phyloP scores from a whole-genome alignment of 2,888 invertebrate species.

The Drosophila tanythrix region DNA sequence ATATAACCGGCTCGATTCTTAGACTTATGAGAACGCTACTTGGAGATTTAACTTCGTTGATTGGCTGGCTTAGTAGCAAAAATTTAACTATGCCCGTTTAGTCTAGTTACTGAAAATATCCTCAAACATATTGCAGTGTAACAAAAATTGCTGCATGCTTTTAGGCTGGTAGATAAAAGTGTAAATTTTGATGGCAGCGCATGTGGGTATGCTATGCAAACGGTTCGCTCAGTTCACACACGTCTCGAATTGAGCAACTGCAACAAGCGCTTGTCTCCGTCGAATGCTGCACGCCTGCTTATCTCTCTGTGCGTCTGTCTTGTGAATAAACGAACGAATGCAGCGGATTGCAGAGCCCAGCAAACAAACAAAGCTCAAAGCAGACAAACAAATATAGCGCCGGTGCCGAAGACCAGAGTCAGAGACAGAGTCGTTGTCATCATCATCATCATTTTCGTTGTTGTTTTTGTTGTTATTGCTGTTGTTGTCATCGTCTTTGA shows the following conservation, averaged over 20 bases:
- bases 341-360: constrained; percentile 19
- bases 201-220: constrained; percentile 39
- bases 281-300: background rate
- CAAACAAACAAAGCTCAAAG: constrained; percentile 49
- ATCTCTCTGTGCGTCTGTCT: constrained; percentile 6
- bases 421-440: constrained; percentile 25
- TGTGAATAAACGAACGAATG: constrained; percentile 3
- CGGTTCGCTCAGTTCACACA: constrained; percentile 4
- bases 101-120: background rate
- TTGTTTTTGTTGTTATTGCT: constrained; percentile 8
- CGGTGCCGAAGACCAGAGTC: constrained; percentile 22
- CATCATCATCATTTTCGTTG: constrained; percentile 42
- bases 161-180: constrained; percentile 13
- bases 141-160: constrained; percentile 35
- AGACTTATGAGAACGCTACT: background rate
- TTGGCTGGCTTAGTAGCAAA: background rate
- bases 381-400: constrained; percentile 58
- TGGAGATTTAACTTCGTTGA: background rate
- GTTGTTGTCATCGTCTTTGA: constrained; percentile 41
- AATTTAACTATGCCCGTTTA: background rate
- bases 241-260: constrained; percentile 1
- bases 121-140: background rate
- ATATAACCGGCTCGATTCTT: background rate
- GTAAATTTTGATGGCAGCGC: constrained; percentile 14
- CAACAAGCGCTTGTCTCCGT: constrained; percentile 5